Evolutionary conservation across 2,888 invertebrate genomes (phyloP), one percentile per base, ranked within the genome.

Genomic region (Lasiommata megera): DNA sequence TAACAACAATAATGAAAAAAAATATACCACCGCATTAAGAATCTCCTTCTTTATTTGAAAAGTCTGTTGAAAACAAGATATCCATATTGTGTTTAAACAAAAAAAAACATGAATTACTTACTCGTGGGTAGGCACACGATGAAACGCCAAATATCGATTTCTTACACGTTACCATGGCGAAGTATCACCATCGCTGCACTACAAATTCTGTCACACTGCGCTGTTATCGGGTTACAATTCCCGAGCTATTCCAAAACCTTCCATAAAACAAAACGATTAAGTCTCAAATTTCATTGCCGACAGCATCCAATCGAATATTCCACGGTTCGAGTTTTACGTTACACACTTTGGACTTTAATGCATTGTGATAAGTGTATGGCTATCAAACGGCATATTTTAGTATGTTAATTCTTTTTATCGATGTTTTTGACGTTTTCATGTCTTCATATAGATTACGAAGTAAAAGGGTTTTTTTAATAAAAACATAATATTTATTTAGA

Each of bases 401-500:
- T 50, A 47, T 60, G 51, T 56, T 66, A 61, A 68, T 62, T 67
- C 51, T 47, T 67, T 69, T 70, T 70, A 68, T 64, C 63, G 63
- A 18, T 34, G n/a, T 47, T 17, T 28, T 56, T 57, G 66, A 67
- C 66, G 60, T 62, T 67, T 69, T 70, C 67, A 70, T 68, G 69
- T 62, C 69, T 68, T 67, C 58, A 66, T 67, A 67, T 65, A 63
- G 55, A 48, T 56, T 58, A 37, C 51, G 54, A 54, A 37, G 23
- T 50, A 38, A 44, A 48, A 44, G 34, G 46, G 41, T 46, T 50
- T 46, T 46, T 50, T 46, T 50, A 37, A 23, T 23, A 23, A 23
- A 5, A 23, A 23, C 2, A 5, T 23, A 23, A 23, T 23, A 3
- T 23, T 23, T 23, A 23, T 2, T 23, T 23, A 23, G 23, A 23